Evolutionary conservation across 2,888 invertebrate genomes (phyloP).

Genomic region (Drosophila pseudotalamancana): DNA sequence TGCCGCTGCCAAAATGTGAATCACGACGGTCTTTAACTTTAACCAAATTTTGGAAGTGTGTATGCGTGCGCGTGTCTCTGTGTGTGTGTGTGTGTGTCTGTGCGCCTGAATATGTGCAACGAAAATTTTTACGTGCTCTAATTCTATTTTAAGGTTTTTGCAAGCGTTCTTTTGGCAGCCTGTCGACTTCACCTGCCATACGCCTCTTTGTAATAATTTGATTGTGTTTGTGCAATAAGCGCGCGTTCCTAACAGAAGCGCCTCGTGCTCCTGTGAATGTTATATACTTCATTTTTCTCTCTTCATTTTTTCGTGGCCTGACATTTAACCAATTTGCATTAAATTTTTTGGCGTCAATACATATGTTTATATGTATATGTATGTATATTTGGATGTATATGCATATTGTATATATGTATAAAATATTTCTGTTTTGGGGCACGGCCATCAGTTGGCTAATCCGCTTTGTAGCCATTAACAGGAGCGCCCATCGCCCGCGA

Average conservation of each 20-base stretch:
- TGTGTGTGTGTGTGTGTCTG: slow-evolving; percentile 13
- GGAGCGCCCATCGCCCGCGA: slow-evolving; percentile 11
- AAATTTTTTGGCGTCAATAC: slow-evolving; percentile 49
- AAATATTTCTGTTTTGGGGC: too few relatives aligned
- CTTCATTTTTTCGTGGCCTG: slow-evolving; percentile 10
- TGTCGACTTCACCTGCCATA: neutral
- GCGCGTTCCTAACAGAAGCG: slow-evolving; percentile 22
- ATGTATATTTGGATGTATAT: neutral
- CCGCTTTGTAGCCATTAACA: slow-evolving; percentile 63
- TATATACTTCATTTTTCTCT: slow-evolving; percentile 34
- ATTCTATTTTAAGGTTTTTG: slow-evolving; percentile 65
- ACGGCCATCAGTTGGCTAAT: slow-evolving; percentile 55
- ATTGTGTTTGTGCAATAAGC: slow-evolving; percentile 58
- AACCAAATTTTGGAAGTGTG: neutral
- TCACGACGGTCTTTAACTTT: slow-evolving; percentile 28
- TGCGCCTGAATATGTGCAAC: slow-evolving; percentile 52
- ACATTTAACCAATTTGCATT: slow-evolving; percentile 54
- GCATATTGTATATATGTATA: neutral
- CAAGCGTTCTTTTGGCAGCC: slow-evolving; percentile 6
- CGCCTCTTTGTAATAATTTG: slow-evolving; percentile 49
- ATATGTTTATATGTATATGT: slow-evolving; percentile 2
- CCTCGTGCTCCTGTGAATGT: slow-evolving; percentile 41
- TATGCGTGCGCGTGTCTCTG: neutral
- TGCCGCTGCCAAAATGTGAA: slow-evolving; percentile 28
- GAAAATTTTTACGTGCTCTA: slow-evolving; percentile 70